Evolutionary conservation across 1,140 invertebrate genomes (phyloP).

Genomic region (Drosophila simulans): DNA sequence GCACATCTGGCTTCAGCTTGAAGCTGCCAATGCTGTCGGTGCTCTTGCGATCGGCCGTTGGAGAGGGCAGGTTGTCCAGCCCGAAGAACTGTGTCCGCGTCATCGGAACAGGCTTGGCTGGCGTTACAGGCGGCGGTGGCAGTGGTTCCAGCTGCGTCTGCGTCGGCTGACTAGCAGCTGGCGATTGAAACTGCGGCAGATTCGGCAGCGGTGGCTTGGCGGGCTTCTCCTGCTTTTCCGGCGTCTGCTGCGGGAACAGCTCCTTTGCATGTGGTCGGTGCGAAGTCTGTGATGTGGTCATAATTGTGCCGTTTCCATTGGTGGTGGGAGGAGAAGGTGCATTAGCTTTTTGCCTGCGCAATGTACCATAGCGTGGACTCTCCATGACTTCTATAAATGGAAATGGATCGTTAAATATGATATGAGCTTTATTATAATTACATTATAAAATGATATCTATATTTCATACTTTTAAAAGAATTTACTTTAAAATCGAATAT

Average conservation of each 20-base stretch:
- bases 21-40: conserved; percentile 73
- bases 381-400: conserved; percentile 64
- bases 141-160: conserved; percentile 59
- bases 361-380: conserved; percentile 78
- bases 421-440: neutral
- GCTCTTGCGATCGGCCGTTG: conserved; percentile 78
- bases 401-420: neutral
- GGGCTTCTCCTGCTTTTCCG: conserved; percentile 65
- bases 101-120: conserved; percentile 81
- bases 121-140: conserved; percentile 58
- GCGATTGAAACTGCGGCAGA: conserved; percentile 61
- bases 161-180: conserved; percentile 22
- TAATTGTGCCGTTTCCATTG: conserved; percentile 60
- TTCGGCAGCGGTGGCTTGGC: conserved; percentile 77
- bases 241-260: conserved; percentile 66
- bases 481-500: too few species aligned
- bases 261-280: conserved; percentile 74
- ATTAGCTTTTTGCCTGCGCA: conserved; percentile 72
- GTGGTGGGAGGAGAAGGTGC: conserved; percentile 76
- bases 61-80: conserved; percentile 75
- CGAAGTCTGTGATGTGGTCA: conserved; percentile 48
- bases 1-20: conserved; percentile 77
- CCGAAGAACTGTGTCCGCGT: conserved; percentile 82
- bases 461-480: too few species aligned
- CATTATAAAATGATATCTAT: too few species aligned